phyloP scores from a whole-genome alignment of 2,888 invertebrate genomes.

The Pimpla rufipes region DNA sequence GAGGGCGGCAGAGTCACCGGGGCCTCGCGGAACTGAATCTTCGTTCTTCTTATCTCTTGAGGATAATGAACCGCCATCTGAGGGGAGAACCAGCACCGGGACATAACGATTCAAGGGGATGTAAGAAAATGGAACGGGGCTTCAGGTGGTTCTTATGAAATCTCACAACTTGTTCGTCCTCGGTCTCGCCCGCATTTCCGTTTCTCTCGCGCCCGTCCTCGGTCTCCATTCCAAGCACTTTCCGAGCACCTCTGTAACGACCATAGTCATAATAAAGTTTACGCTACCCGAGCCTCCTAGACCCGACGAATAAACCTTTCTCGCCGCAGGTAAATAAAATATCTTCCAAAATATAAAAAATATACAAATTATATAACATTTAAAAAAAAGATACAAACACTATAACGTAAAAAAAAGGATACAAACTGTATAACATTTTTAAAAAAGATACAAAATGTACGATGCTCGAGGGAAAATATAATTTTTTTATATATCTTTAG shows the following conservation, averaged over 20 bases:
- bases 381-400: too few species aligned
- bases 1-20: not conserved
- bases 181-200: slow-evolving; percentile 12
- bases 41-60: slow-evolving; percentile 29
- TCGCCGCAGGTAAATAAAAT: too few species aligned
- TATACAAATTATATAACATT: too few species aligned
- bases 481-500: too few species aligned
- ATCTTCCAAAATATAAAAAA: too few species aligned
- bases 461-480: too few species aligned
- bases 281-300: not conserved
- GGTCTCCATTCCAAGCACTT: not conserved
- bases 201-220: not conserved
- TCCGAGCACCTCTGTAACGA: slow-evolving; percentile 24
- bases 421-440: too few species aligned
- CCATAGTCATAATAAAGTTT: slow-evolving; percentile 10
- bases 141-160: not conserved
- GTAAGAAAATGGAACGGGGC: not conserved
- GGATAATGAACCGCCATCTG: slow-evolving; percentile 61
- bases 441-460: too few species aligned
- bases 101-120: not conserved
- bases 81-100: not conserved
- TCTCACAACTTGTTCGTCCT: slow-evolving; percentile 48
- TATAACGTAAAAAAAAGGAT: too few species aligned
- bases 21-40: slow-evolving; percentile 40
- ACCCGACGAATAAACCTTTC: not conserved